Evolutionary conservation across 2,797 vertebrate species (phyloP).

Genomic region (Chrosomus eos): DNA sequence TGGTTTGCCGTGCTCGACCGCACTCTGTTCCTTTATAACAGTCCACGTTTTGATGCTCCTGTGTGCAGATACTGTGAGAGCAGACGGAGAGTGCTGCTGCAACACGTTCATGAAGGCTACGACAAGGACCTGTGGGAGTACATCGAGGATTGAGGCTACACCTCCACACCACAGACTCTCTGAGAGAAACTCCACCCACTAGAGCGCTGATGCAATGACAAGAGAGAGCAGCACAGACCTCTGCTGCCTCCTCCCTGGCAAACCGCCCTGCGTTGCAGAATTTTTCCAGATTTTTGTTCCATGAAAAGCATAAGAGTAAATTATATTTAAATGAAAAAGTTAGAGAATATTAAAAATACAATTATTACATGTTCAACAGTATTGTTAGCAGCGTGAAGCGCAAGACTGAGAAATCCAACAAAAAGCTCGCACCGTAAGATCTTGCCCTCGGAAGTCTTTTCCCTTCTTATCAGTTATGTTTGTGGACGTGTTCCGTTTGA

Average conservation of each 20-base stretch:
- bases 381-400: constrained; percentile 91
- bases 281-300: constrained; percentile 70
- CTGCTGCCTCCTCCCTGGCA: constrained; percentile 66
- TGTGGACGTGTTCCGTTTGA: constrained; percentile 81
- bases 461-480: constrained; percentile 67
- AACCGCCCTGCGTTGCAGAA: constrained; percentile 15
- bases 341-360: constrained; percentile 88
- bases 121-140: constrained; percentile 99
- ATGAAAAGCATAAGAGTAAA: constrained; percentile 95
- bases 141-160: constrained; percentile 96
- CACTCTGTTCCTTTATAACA: not conserved
- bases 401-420: constrained; percentile 80
- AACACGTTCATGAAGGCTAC: constrained; percentile 99
- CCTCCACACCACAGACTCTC: constrained; percentile 80
- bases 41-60: constrained; percentile 33
- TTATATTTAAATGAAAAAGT: constrained; percentile 98
- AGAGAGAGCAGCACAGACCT: constrained; percentile 84
- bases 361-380: constrained; percentile 93
- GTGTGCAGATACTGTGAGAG: constrained; percentile 98
- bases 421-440: constrained; percentile 90
- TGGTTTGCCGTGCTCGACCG: not conserved
- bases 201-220: constrained; percentile 93
- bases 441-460: constrained; percentile 77
- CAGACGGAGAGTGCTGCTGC: constrained; percentile 96
- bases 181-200: constrained; percentile 88